Evolutionary conservation across 2,888 invertebrate genomes (phyloP).

Genomic region (Drosophila suboccidentalis): DNA sequence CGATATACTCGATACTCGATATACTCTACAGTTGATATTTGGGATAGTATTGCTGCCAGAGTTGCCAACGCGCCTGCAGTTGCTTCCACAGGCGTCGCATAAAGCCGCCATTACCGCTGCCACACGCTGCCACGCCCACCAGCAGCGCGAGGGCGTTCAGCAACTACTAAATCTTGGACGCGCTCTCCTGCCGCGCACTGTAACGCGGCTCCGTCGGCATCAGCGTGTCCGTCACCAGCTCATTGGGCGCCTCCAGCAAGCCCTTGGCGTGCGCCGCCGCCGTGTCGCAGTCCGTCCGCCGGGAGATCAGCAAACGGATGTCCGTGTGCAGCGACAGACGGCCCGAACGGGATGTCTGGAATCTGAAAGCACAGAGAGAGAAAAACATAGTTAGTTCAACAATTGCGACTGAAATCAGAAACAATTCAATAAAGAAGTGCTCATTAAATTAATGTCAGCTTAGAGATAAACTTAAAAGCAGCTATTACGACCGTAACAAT

Average conservation of each 20-base stretch:
- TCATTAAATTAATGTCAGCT: too few species aligned
- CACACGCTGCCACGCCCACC: slow-evolving; percentile 19
- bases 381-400: background rate
- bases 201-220: slow-evolving; percentile 85
- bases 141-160: slow-evolving; percentile 69
- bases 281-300: slow-evolving; percentile 97
- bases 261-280: slow-evolving; percentile 90
- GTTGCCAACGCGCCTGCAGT: slow-evolving; percentile 76
- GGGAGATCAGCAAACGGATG: slow-evolving; percentile 96
- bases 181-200: slow-evolving; percentile 85
- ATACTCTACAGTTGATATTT: slow-evolving; percentile 61
- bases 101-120: background rate
- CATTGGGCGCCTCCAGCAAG: slow-evolving; percentile 86
- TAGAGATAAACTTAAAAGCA: too few species aligned
- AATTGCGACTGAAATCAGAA: too few species aligned
- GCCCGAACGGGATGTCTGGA: slow-evolving; percentile 96
- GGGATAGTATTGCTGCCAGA: slow-evolving; percentile 63
- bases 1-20: background rate
- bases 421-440: too few species aligned
- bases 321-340: slow-evolving; percentile 98
- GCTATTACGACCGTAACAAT: too few species aligned
- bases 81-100: slow-evolving; percentile 77
- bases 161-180: slow-evolving; percentile 84
- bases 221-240: slow-evolving; percentile 85
- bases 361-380: slow-evolving; percentile 87